Evolutionary conservation across 2,888 invertebrate genomes (phyloP), one percentile per base, ranked within the genome.

Genomic region (Cantharis rufa): DNA sequence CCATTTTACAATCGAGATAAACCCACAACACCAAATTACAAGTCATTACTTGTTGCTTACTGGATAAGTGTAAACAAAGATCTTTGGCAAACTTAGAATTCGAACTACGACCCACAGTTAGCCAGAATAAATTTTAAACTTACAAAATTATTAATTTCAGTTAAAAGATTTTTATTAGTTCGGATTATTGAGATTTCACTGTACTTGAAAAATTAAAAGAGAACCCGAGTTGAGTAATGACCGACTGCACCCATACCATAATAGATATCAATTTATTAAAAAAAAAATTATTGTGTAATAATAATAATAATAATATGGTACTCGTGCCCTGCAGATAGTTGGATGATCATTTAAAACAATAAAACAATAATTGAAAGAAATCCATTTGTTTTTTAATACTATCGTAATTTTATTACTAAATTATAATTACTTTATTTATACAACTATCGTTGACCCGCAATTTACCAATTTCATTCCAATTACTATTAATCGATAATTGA

Each of bases 381-480:
- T 48, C n/a, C n/a, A n/a, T 48, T 48, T 48, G 7, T 48, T 48
- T 48, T 48, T 48, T 48, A 48, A 48, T 48, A n/a, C 48, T 48
- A 48, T 48, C 48, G 48, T 48, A 48, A n/a, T n/a, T 48, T n/a
- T 48, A 48, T 48, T 48, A 48, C 48, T 48, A 48, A 48, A 48
- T 13, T 48, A 48, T 48, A 48, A 48, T 48, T 48, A n/a, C 48
- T 48, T 48, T 48, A 48, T 48, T 48, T 48, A 48, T 48, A 48
- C n/a, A 21, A 66, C 24, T 66, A 66, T 66, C 64, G 10, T 66
- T 66, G 64, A 66, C 64, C 64, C 64, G 64, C 64, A 66, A 66
- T 66, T 66, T 66, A 66, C 64, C n/a, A 66, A 66, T 66, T 66
- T 66, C 64, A 66, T 66, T 21, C 64, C 24, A 66, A 66, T 66